Percentiles rank a stretch among this genome's conserved stretches.
Conservation (phyloP, 2,113 vertebrate genomes). For the Varanus komodoensis region DNA sequence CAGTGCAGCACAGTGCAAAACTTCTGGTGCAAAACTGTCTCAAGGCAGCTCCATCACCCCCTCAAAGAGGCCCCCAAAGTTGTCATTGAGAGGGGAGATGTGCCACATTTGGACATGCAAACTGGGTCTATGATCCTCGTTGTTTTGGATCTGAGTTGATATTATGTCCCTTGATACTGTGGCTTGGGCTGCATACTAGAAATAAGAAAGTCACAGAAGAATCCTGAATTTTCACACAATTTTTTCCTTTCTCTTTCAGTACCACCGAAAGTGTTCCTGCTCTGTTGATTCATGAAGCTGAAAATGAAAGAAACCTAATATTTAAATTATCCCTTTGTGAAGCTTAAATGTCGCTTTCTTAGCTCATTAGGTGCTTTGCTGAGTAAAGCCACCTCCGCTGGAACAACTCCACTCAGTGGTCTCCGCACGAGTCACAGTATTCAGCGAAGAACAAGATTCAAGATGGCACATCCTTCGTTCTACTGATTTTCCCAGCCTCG, state of each 20-base stretch:
- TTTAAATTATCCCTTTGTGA: conserved; percentile 75
- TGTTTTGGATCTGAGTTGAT: background rate
- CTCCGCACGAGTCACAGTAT: conserved; percentile 76
- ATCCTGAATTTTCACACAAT: conserved; percentile 61
- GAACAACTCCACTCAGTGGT: conserved; percentile 65
- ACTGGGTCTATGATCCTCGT: background rate
- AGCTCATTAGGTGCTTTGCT: conserved; percentile 77
- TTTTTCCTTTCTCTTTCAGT: conserved; percentile 70
- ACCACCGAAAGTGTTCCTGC: conserved; percentile 54
- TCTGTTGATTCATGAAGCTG: conserved; percentile 72
- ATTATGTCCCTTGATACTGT: background rate
- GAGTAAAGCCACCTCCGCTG: conserved; percentile 69
- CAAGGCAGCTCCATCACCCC: too few relatives aligned
- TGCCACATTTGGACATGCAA: background rate
- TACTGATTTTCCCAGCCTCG: too few relatives aligned
- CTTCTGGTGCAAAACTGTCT: too few relatives aligned
- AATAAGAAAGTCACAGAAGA: background rate
- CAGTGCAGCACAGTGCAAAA: too few relatives aligned
- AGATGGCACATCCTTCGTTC: too few relatives aligned
- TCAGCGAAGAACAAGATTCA: conserved; percentile 54
- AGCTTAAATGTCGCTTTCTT: conserved; percentile 75
- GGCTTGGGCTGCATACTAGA: background rate
- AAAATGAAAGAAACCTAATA: conserved; percentile 80
- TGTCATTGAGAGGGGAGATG: too few relatives aligned
- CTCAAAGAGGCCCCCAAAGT: too few relatives aligned